Percentiles rank a stretch among this genome's conserved stretches.
phyloP scores from a whole-genome alignment of 2,888 invertebrate genomes.

The Cheilosia vulpina region DNA sequence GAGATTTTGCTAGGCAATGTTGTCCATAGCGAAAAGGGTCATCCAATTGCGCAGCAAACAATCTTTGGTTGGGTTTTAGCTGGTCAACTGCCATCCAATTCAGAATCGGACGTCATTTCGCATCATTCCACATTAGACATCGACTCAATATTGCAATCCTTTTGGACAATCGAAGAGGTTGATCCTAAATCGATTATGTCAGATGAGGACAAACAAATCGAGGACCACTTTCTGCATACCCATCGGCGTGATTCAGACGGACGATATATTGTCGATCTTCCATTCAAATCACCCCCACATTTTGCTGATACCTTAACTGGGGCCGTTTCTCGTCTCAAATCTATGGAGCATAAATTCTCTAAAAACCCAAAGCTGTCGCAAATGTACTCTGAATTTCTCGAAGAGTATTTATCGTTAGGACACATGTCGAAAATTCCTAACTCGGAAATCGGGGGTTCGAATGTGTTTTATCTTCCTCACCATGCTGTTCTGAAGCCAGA shows the following conservation, averaged over 20 bases:
- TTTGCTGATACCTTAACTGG: not conserved
- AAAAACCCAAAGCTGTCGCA: not conserved
- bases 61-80: too few relatives aligned
- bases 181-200: not conserved
- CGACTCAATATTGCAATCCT: not conserved
- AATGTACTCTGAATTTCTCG: constrained; percentile 2
- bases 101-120: not conserved
- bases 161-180: not conserved
- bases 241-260: not conserved
- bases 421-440: constrained; percentile 12
- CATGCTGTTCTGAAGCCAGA: constrained; percentile 11
- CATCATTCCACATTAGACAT: not conserved
- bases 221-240: not conserved
- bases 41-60: too few relatives aligned
- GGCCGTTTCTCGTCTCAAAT: not conserved
- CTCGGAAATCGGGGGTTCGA: constrained; percentile 5
- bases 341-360: not conserved
- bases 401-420: constrained; percentile 19
- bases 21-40: too few relatives aligned
- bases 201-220: not conserved
- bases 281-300: not conserved
- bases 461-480: constrained; percentile 18
- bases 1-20: constrained; percentile 1
- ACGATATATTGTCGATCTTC: not conserved
- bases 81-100: too few relatives aligned